Base-by-base conservation (phyloP, 2,797 vertebrate genomes). In the Microctenopoma stevenorrisi region DNA sequence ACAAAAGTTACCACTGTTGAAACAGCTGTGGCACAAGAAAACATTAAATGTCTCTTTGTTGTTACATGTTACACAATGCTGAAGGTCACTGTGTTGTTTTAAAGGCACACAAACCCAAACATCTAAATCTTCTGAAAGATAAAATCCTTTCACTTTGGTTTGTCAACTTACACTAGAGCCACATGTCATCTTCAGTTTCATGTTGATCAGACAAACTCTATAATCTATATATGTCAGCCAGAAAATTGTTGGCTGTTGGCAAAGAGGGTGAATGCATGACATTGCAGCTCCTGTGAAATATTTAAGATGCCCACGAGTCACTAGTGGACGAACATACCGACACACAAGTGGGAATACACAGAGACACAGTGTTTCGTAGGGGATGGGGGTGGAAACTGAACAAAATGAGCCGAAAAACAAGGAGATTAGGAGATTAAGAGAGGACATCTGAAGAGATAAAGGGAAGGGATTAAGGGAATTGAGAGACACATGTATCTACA, bases 1-100 rank as follows among this genome's bases (percentile, higher is more conserved):
- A 69, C 13, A 59, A 84, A 74, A 68, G 35, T 72, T 74, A 79
- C 56, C 59, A 48, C 53, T 42, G 61, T 49, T 68, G 51, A 74
- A 49, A 64, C 72, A 47, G 25, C 42, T 68, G 52, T 59, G 60
- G 49, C 47, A 42, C 26, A 73, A 38, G 64, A 6, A 79, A 57
- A 61, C 16, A 40, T 51, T 30, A 47, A 61, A 60, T 15, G 7
- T 0, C 26, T 42, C 12, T 55, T 26, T 47, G 43, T 50, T 68
- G 46, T 75, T 79, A 12, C 33, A 38, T 64, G 15, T 65, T 28
- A 44, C 26, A 51, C 12, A 16, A 25, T 47, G 48, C 62, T 62
- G 42, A 58, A 60, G 25, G 40, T 58, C 7, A 22, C 0, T 50
- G 44, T 44, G 37, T 18, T 56, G 54, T 61, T 62, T 54, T 44